Base-by-base conservation (phyloP, 2,797 vertebrate genomes). In the Tauraco hartlaubi region DNA sequence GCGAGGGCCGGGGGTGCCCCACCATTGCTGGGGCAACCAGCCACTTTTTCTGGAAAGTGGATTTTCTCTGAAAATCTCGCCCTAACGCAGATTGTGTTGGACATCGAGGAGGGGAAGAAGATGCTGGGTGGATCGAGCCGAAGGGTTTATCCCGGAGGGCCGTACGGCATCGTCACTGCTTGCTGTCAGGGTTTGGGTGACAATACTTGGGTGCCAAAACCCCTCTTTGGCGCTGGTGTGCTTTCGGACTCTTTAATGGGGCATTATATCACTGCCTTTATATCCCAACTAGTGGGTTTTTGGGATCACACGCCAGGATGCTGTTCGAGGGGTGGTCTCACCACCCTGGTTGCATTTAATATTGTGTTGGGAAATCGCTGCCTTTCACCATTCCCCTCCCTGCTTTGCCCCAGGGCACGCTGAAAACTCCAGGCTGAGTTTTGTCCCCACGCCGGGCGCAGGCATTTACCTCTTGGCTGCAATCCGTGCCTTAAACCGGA, bases 11-110 rank as follows among this genome's bases (percentile, higher is more conserved):
- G 39, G 26, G 49, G 17, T 12, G 8, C 62, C 64, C 58, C 26
- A 2, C 0, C 3, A 1, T 25, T 18, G 29, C 77, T 37, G 58
- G 26, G 51, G 18, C 31, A 37, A 29, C 44, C 52, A 19, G 9
- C 76, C 6, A 0, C 9, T 15, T 21, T 20, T 39, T 52, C 16
- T 12, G 73, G 35, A 58, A 79, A 11, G 46, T 9, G 31, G 33
- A 31, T 90, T 91, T 87, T 28, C 35, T 29, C n/a, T 4, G 10
- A 3, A 74, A 74, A 46, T 29, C 37, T 17, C 1, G 26, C 69
- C 29, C 44, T 26, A 0, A 0, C 2, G 4, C 0, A 2, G 35
- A 6, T 80, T 4, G 2, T 0, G 2, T 7, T 18, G 85, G 68
- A 4, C 35, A 6, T 28, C 12, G 6, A 0, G 3, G 39, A 49